Conservation (phyloP, 2,888 invertebrate genomes). For the Leuctra nigra region DNA sequence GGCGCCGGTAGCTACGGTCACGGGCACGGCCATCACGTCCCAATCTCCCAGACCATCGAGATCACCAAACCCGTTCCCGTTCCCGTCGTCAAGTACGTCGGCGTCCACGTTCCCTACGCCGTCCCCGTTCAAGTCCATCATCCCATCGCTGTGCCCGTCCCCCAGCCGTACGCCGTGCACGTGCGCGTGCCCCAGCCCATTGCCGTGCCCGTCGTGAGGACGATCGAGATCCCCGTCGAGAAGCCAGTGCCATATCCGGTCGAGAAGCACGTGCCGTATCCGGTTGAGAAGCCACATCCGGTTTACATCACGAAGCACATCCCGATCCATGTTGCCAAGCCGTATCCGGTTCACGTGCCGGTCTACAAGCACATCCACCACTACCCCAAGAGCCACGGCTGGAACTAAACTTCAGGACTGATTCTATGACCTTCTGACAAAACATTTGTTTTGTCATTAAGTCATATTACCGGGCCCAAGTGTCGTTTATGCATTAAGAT, state of each 20-base stretch:
- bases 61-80: constrained; percentile 23
- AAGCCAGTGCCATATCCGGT: constrained; percentile 29
- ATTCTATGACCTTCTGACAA: background rate
- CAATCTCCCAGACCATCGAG: constrained; percentile 20
- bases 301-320: constrained; percentile 28
- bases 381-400: constrained; percentile 20
- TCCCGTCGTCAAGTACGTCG: constrained; percentile 28
- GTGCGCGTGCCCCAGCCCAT: constrained; percentile 25
- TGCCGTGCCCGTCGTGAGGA: constrained; percentile 29
- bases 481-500: background rate
- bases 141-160: constrained; percentile 26
- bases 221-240: constrained; percentile 29
- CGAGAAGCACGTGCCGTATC: constrained; percentile 25
- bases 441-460: background rate
- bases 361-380: constrained; percentile 27
- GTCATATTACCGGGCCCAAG: background rate
- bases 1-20: constrained; percentile 13
- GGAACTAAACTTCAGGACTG: constrained; percentile 4
- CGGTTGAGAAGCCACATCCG: constrained; percentile 28
- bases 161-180: constrained; percentile 25
- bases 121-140: constrained; percentile 22
- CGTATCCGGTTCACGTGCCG: constrained; percentile 26
- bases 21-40: constrained; percentile 14
- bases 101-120: constrained; percentile 27
- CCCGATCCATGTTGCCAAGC: constrained; percentile 27